Evolutionary conservation across 2,888 invertebrate genomes (phyloP).

Genomic region (Conops quadrifasciatus): DNA sequence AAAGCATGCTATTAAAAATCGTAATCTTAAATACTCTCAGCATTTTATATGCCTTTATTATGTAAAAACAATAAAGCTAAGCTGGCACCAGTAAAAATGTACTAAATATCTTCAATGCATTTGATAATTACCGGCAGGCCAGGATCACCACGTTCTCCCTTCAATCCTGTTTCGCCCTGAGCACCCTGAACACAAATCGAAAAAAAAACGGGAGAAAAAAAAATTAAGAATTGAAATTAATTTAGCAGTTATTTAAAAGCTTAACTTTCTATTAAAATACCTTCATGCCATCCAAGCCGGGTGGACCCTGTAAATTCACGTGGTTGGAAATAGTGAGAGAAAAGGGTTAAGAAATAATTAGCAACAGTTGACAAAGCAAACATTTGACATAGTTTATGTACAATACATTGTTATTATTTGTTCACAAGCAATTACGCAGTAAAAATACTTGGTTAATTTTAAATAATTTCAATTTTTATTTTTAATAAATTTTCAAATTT

Average conservation of each 20-base stretch:
- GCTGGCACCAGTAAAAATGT: neutral
- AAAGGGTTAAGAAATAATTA: slow-evolving; percentile 45
- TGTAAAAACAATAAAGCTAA: neutral
- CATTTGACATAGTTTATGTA: neutral
- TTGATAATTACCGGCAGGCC: slow-evolving; percentile 84
- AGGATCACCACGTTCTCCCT: slow-evolving; percentile 92
- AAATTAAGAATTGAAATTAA: neutral
- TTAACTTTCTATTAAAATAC: slow-evolving; percentile 67
- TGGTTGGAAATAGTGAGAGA: slow-evolving; percentile 16
- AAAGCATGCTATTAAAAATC: slow-evolving; percentile 16
- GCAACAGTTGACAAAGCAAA: slow-evolving; percentile 16
- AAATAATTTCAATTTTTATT: too few species aligned
- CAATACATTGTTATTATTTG: too few species aligned
- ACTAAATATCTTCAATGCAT: neutral
- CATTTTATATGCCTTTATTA: neutral
- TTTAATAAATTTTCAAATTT: too few species aligned
- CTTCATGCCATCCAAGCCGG: slow-evolving; percentile 96
- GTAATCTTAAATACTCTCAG: too few species aligned
- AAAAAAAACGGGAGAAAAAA: neutral
- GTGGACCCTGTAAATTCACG: slow-evolving; percentile 75
- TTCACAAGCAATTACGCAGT: too few species aligned
- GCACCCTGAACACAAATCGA: slow-evolving; percentile 79
- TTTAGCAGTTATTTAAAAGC: neutral
- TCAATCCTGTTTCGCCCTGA: slow-evolving; percentile 89
- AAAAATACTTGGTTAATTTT: too few species aligned